phyloP scores from a whole-genome alignment of 2,888 invertebrate species.

The Chrysopilus asiliformis region DNA sequence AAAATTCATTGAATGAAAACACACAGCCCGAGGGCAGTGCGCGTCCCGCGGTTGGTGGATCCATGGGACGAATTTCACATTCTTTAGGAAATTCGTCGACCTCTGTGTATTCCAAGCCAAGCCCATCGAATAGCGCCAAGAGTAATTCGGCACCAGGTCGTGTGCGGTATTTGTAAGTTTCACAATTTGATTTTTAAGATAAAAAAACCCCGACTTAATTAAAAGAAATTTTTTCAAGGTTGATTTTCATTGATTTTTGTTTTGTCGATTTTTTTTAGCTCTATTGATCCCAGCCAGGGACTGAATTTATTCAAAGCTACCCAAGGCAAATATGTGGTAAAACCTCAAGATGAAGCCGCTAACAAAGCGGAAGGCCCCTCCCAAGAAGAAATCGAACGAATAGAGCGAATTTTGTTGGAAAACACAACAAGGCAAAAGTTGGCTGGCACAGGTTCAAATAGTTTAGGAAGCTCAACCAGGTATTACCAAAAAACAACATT shows the following conservation, averaged over 20 bases:
- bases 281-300: conserved; percentile 36
- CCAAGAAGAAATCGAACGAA: conserved; percentile 43
- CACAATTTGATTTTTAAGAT: neutral
- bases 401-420: conserved; percentile 42
- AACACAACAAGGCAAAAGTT: conserved; percentile 26
- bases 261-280: conserved; percentile 20
- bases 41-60: conserved; percentile 14
- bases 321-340: conserved; percentile 48
- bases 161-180: conserved; percentile 26
- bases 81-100: conserved; percentile 35
- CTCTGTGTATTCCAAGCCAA: conserved; percentile 34
- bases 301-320: conserved; percentile 36
- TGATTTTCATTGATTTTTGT: no score
- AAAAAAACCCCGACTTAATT: no score
- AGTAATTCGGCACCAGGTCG: conserved; percentile 37
- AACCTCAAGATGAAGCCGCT: conserved; percentile 51
- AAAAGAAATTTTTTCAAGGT: conserved; percentile 14
- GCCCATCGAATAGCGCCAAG: conserved; percentile 36
- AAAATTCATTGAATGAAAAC: conserved; percentile 56
- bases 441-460: conserved; percentile 37
- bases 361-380: conserved; percentile 51
- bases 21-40: conserved; percentile 20
- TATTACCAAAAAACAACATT: conserved; percentile 17
- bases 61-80: conserved; percentile 32
- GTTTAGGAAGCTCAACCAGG: conserved; percentile 38